Base-by-base conservation (phyloP, 1,140 invertebrate species). In the Aphidius gifuensis region DNA sequence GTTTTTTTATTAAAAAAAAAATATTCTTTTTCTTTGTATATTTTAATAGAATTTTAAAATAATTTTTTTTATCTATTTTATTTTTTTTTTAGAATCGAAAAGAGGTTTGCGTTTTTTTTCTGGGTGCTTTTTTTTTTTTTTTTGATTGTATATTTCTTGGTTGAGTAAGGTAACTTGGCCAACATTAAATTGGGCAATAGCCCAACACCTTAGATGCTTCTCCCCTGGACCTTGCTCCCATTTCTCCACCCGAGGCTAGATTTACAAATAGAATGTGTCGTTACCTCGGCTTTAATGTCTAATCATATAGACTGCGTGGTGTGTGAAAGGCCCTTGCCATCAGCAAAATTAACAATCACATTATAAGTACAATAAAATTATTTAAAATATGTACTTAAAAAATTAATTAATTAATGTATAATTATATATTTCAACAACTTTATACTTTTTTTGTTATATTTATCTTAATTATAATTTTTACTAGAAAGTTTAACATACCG, bases 201-300 rank as follows among this genome's bases (percentile, higher is more conserved):
- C 79, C 49, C 79, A 80, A 74, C 74, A 79, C 72, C 74, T 80
- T 77, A 78, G 76, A 74, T 73, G 71, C 70, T 71, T 78, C 78
- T 76, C 80, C 78, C 76, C 67, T 73, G 77, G 74, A 81, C 79
- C 79, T 81, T 81, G 78, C 78, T 79, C 79, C 76, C 78, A 80
- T 81, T 80, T 80, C 78, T 76, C 77, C 67, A 23, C 23, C 44
- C 67, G 72, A 73, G 71, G 69, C 69, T 65, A 63, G 45, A 44
- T 51, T 73, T 73, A 68, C 71, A 79, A 79, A 77, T 77, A 79
- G 76, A 77, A 69, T 47, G 63, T 65, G 65, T 59, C 60, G 60
- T 21, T 7, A 51, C 5, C 23, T 23, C 23, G 23, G 23, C 23
- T 23, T 23, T 23, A 23, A 61, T 53, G 46, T 48, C 40, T 32